These are phyloP conservation scores for Mungos mungo DNA, from an alignment of 2,113 vertebrate species.

Conservation along the genomic window DNA sequence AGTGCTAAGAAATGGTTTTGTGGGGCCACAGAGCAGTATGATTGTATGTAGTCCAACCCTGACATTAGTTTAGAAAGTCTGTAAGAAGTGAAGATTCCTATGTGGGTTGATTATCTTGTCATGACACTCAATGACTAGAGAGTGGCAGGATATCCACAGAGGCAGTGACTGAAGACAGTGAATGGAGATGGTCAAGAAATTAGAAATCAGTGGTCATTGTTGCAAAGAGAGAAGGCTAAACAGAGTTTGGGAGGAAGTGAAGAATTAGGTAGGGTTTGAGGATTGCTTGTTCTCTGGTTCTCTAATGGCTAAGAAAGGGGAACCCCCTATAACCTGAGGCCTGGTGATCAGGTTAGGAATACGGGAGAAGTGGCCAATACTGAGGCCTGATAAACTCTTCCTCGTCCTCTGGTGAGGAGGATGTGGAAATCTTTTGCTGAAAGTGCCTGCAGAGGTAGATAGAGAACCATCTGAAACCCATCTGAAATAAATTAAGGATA, in stretches of 20 bases:
- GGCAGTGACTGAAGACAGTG: background rate
- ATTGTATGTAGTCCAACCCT: background rate
- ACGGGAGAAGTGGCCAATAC: background rate
- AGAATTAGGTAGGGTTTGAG: background rate
- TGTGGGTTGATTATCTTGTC: background rate
- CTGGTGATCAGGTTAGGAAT: background rate
- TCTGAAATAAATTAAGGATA: conserved; percentile 22
- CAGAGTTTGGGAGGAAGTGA: conserved; percentile 1
- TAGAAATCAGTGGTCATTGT: background rate
- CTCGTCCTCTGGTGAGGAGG: background rate
- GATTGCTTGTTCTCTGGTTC: background rate
- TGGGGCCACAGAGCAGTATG: background rate
- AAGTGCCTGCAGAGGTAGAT: conserved; percentile 17
- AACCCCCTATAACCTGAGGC: background rate
- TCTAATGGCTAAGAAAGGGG: background rate
- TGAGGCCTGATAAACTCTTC: conserved; percentile 24
- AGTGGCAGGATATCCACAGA: conserved; percentile 6
- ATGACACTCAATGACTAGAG: conserved; percentile 13
- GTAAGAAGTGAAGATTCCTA: conserved; percentile 5
- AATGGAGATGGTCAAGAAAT: conserved; percentile 1
- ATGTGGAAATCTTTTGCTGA: background rate
- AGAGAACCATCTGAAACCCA: background rate
- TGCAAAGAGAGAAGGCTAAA: background rate
- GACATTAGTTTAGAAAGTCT: conserved; percentile 11
- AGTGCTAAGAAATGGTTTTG: background rate